phyloP scores from a whole-genome alignment of 2,113 vertebrate genomes.

The Ochotona curzoniae region DNA sequence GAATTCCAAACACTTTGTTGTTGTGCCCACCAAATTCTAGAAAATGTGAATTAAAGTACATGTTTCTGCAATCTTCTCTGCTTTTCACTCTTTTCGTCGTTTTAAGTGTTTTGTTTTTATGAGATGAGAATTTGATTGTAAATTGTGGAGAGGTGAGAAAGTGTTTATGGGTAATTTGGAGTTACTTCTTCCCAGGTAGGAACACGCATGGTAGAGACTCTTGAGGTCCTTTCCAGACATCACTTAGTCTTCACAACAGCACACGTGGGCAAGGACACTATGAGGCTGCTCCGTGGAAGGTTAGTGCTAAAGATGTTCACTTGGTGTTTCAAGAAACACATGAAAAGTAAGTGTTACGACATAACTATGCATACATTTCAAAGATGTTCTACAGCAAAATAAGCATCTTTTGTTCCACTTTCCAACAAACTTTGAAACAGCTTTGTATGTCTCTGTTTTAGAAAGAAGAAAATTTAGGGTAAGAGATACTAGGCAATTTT shows the following conservation, averaged over 20 bases:
- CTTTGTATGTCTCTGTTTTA: not conserved
- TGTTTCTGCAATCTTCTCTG: conserved; percentile 76
- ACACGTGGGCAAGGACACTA: not conserved
- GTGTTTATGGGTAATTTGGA: not conserved
- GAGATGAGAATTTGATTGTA: not conserved
- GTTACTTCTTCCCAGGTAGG: not conserved
- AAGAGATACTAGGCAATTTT: not conserved
- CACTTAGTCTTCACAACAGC: not conserved
- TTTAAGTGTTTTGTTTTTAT: not conserved
- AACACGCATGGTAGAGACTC: not conserved
- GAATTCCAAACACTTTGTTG: conserved; percentile 36
- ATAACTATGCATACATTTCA: no score
- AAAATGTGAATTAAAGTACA: conserved; percentile 82
- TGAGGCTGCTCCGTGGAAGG: no score
- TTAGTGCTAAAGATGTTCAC: no score
- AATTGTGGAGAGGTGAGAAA: not conserved
- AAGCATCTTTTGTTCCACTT: no score
- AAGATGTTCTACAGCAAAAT: no score
- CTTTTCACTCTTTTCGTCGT: not conserved
- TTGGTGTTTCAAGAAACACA: no score
- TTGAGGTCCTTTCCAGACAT: not conserved
- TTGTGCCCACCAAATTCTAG: conserved; percentile 62
- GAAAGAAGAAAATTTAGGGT: not conserved
- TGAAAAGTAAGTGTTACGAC: no score
- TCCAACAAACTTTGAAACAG: no score